phyloP scores from a whole-genome alignment of 2,797 vertebrate genomes.

The Cygnus olor region DNA sequence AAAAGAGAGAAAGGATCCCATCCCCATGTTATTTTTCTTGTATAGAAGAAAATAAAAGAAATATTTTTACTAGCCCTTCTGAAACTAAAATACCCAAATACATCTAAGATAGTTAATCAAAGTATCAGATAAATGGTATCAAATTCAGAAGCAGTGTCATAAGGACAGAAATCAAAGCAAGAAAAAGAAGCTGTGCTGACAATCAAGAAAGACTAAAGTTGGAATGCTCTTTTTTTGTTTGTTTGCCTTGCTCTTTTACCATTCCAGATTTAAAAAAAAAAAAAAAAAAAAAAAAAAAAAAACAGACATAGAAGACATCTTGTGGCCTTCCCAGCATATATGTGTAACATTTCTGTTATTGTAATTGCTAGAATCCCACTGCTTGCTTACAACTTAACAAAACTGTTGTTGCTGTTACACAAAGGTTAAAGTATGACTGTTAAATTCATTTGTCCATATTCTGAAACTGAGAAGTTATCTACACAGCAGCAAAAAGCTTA shows the following conservation, averaged over 20 bases:
- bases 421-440: background rate
- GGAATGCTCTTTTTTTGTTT: background rate
- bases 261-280: background rate
- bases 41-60: background rate
- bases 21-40: background rate
- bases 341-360: background rate
- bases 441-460: background rate
- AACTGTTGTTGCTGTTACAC: background rate
- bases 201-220: background rate
- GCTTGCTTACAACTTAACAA: background rate
- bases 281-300: no score
- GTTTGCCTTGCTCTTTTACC: background rate
- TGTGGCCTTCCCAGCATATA: background rate
- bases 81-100: background rate
- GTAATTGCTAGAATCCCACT: background rate
- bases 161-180: background rate
- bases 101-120: background rate
- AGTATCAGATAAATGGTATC: background rate
- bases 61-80: background rate
- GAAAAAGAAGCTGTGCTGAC: background rate
- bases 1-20: background rate
- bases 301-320: fast-evolving
- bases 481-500: background rate
- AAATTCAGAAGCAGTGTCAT: background rate
- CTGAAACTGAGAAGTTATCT: background rate